phyloP scores from a whole-genome alignment of 2,797 vertebrate genomes.

The Chloroceryle amazona region DNA sequence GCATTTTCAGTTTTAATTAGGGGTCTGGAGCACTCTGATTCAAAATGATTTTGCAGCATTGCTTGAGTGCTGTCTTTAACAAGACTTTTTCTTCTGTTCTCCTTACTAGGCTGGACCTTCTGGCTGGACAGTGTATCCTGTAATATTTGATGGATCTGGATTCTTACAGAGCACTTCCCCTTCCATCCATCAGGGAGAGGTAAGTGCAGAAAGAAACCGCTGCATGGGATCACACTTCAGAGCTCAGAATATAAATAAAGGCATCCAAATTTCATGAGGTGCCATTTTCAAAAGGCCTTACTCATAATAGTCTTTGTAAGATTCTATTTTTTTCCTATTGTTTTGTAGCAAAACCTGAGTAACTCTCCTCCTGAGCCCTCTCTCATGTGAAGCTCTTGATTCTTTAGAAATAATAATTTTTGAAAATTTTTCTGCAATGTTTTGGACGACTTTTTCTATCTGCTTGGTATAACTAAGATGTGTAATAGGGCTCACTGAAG shows the following conservation, averaged over 20 bases:
- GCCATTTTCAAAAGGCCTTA: not conserved
- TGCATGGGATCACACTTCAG: not conserved
- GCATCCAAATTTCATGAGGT: not conserved
- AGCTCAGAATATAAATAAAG: not conserved
- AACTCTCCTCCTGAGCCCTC: not conserved
- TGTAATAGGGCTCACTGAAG: not conserved
- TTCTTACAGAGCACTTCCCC: not conserved
- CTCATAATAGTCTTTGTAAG: not conserved
- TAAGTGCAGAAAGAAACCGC: not conserved
- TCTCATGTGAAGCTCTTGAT: not conserved
- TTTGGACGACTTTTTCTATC: not conserved
- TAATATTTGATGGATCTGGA: not conserved
- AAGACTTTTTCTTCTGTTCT: not conserved
- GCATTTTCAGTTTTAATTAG: not conserved
- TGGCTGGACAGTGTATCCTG: not conserved
- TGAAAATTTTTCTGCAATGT: not conserved
- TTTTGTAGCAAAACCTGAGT: not conserved
- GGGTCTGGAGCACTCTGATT: not conserved
- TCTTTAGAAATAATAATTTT: not conserved
- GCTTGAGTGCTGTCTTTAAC: not conserved
- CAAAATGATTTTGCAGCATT: not conserved
- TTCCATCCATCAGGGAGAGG: not conserved
- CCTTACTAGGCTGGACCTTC: not conserved
- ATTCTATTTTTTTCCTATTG: not conserved
- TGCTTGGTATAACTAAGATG: rapidly evolving